Conservation (phyloP, 2,113 vertebrate genomes). For the Copsychus sechellarum region DNA sequence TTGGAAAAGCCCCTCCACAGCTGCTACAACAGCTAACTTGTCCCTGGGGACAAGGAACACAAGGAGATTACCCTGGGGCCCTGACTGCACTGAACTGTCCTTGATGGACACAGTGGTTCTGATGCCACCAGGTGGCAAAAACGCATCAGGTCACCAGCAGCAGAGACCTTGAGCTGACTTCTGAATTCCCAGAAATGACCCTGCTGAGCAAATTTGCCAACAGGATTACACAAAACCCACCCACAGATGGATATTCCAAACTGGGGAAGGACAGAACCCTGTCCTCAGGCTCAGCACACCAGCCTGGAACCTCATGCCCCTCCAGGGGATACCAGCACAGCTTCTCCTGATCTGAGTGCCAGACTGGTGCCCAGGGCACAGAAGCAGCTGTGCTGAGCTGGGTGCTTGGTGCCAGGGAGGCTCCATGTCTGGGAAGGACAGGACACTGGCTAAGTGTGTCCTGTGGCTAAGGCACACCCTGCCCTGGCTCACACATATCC, state of each 20-base stretch:
- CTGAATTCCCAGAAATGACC: background rate
- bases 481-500: background rate
- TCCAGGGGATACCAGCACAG: background rate
- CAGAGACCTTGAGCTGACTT: background rate
- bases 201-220: rapidly evolving
- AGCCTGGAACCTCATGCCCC: background rate
- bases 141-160: background rate
- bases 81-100: background rate
- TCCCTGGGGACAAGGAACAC: background rate
- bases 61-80: background rate
- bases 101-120: background rate
- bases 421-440: background rate
- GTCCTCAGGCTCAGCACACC: background rate
- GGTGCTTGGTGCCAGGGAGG: background rate
- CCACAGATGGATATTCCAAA: background rate
- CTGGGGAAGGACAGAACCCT: background rate
- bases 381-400: background rate
- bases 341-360: background rate
- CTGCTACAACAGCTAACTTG: background rate
- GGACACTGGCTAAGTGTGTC: background rate
- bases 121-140: conserved; percentile 18
- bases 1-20: background rate
- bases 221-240: background rate
- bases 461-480: background rate
- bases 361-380: background rate